phyloP scores from a whole-genome alignment of 2,888 invertebrate genomes.

The Synergus japonicus region DNA sequence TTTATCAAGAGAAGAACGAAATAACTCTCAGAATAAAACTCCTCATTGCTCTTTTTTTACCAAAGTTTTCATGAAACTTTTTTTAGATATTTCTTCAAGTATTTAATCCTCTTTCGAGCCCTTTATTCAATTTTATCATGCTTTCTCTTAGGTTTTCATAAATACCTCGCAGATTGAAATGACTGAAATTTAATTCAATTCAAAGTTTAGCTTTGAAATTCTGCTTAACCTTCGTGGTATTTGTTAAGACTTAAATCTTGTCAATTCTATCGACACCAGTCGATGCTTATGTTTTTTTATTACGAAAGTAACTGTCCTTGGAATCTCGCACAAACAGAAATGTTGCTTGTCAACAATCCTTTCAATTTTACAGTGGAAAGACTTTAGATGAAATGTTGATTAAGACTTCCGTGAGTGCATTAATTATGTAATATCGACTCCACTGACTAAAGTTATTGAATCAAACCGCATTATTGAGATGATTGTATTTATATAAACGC shows the following conservation, averaged over 20 bases:
- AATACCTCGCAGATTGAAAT: neutral
- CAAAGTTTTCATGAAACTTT: constrained; percentile 11
- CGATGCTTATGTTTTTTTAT: constrained; percentile 14
- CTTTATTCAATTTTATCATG: constrained; percentile 24
- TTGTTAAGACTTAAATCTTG: constrained; percentile 11
- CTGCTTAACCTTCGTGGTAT: neutral
- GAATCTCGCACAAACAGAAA: constrained; percentile 37
- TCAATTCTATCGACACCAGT: constrained; percentile 21
- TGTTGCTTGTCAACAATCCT: constrained; percentile 13
- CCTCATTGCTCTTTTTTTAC: constrained; percentile 2
- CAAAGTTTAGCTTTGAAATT: neutral
- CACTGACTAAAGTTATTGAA: constrained; percentile 28
- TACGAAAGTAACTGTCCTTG: constrained; percentile 16
- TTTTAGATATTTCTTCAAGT: neutral
- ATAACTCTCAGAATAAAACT: neutral
- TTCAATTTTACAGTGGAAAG: constrained; percentile 29
- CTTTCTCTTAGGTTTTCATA: neutral
- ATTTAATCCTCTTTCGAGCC: constrained; percentile 22
- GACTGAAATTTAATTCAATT: neutral
- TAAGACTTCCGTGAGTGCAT: constrained; percentile 25
- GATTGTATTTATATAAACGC: constrained; percentile 28
- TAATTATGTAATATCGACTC: constrained; percentile 26
- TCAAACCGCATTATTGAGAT: constrained; percentile 35
- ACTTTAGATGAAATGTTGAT: constrained; percentile 7
- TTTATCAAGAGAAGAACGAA: neutral